Evolutionary conservation across 1,140 invertebrate genomes (phyloP), one percentile per base, ranked within the genome.

Genomic region (Artemia franciscana): DNA sequence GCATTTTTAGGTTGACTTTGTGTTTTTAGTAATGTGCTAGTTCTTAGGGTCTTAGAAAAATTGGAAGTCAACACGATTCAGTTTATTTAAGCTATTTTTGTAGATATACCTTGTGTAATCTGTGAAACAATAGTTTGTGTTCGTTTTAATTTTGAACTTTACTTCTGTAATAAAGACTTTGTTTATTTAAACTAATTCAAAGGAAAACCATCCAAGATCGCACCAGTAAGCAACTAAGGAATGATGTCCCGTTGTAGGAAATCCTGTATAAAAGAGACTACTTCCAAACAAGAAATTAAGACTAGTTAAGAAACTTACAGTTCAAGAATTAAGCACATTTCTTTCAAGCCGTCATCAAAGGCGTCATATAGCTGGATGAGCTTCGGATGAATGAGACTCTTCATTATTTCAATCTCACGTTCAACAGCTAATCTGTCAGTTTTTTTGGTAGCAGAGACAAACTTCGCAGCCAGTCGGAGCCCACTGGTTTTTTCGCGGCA

Each of bases 361-460:
- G 91, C 91, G 71, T 96, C 93, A 72, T 95, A 97, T 0, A 97
- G 78, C 73, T 97, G 92, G 67, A 97, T 88, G 7, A 98, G 80
- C 65, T 91, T 74, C 5, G 91, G 90, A 79, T 97, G 91, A 70
- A 92, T 87, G 7, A 98, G 78, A 62, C 80, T 75, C 69, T 88
- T 81, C 93, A 98, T 98, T 65, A 98, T 93, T 66, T 95, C 91
- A 24, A 98, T 85, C 74, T 98, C 94, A 61, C 92, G 78, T 71
- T 92, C 86, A 26, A 96, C 91, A 72, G 93, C 88, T 62, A 86
- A 76, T 65, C 86, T 77, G 70, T 96, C 92, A 70, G 94, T 88
- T 63, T 85, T 81, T 63, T 85, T 82, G 23, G 78, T 80, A 7
- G 88, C 84, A 39, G 82, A 83, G 56, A 98, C 87, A 70, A 95